Evolutionary conservation across 2,888 invertebrate genomes (phyloP), one percentile per base, ranked within the genome.

Genomic region (Brachyptera risi): DNA sequence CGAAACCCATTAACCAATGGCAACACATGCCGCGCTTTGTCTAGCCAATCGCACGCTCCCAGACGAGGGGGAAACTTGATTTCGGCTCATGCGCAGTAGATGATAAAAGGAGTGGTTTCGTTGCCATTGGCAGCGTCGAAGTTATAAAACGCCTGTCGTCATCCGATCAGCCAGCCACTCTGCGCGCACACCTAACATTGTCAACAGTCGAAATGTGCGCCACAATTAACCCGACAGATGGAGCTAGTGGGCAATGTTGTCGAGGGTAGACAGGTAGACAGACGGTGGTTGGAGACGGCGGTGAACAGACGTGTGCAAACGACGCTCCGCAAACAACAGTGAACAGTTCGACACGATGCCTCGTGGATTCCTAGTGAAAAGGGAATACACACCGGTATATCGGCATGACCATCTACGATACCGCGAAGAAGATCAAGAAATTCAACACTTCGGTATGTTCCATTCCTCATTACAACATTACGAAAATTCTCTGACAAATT

Each of bases 281-380:
- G 54, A 37, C 35, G 54, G 54, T 37, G 54, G 35, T 19, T 35
- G 54, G 35, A 13, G n/a, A 31, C 17, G 50, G 3, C 17, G 50
- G 13, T 1, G 50, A 51, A 17, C 19, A 19, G 54, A 35, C 54
- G 54, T 54, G 50, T 26, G 54, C 19, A 21, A 27, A 40, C 19
- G 42, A 47, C 26, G 51, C 17, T 15, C 21, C 50, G 31, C 38
- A 31, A 24, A 17, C 13, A 37, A 51, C 27, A 21, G 54, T 47
- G 59, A 15, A 42, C 27, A 17, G 42, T 58, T 19, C 37, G 63
- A 38, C 31, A 60, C 24, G 35, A 65, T 65, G 65, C 65, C 65
- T 54, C 63, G 65, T 26, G 65, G 65, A 11, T 65, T 65, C 35
- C 62, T 65, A 11, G 65, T 65, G 40, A 63, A 63, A 51, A 51